Base-by-base conservation (phyloP, 2,113 vertebrate genomes). In the Panthera leo region DNA sequence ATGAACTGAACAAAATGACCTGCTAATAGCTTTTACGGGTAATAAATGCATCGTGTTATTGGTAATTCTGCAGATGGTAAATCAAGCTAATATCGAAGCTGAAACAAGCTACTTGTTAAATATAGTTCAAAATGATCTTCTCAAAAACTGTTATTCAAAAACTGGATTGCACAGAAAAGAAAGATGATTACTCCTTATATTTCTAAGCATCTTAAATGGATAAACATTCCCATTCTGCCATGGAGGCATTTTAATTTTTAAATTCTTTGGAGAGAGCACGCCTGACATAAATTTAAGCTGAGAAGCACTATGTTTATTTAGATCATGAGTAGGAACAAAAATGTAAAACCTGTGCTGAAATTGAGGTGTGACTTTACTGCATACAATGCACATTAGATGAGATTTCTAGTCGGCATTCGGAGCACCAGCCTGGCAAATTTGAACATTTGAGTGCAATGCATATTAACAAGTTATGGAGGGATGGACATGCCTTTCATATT, bases 11-110 rank as follows among this genome's bases (percentile, higher is more conserved):
- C 99, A 99, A 99, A 99, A 99, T 99, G 99, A 99, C 99, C 99
- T 99, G 99, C 99, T 99, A 99, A 99, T 99, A 99, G 99, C 99
- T 99, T 99, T 99, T 99, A 99, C 98, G 99, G 99, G 99, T 99
- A 99, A 99, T 99, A 99, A 99, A 99, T 99, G 99, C 99, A 99
- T 99, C 99, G 99, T 99, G 99, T 99, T 99, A 99, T 99, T 99
- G 99, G 99, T 99, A 99, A 99, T 99, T 99, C 99, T 99, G 98
- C 99, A 99, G 99, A 99, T 99, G 99, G 99, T 99, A 99, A 99
- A 99, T 99, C 99, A 99, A 99, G 99, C 99, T 99, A 99, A 99
- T 99, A 99, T 98, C 96, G 96, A 98, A 98, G 98, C 98, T 98
- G 98, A 99, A 99, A 99, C 98, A 99, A 99, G 98, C 98, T 98